Evolutionary conservation across 2,113 vertebrate genomes (phyloP).

Genomic region (Oriolus oriolus): DNA sequence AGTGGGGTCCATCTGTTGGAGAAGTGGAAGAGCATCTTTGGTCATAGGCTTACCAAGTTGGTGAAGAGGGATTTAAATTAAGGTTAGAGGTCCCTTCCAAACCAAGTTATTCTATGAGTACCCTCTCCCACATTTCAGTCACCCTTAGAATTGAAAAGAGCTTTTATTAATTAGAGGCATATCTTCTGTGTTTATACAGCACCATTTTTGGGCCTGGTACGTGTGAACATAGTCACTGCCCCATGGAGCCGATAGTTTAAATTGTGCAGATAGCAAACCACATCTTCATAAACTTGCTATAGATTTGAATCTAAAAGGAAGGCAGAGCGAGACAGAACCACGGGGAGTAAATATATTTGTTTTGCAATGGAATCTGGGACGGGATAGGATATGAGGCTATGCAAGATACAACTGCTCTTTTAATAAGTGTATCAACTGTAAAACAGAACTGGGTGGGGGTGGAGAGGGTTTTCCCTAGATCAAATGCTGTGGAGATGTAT

Average conservation of each 20-base stretch:
- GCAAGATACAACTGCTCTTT: background rate
- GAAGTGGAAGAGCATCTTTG: background rate
- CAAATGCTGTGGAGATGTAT: background rate
- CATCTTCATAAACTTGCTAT: background rate
- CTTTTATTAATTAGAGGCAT: background rate
- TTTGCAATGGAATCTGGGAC: background rate
- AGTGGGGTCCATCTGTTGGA: background rate
- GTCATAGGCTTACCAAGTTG: background rate
- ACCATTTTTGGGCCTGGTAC: background rate
- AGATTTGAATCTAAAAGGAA: background rate
- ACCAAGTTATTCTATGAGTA: background rate
- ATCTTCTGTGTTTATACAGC: background rate
- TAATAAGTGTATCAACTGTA: background rate
- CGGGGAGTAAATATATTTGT: background rate
- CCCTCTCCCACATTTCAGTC: background rate
- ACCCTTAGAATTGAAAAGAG: background rate
- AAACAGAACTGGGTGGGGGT: background rate
- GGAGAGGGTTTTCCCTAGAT: background rate
- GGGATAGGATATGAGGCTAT: background rate
- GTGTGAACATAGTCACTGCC: background rate
- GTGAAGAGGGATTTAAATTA: background rate
- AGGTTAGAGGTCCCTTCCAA: background rate
- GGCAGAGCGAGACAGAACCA: background rate
- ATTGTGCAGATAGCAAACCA: background rate
- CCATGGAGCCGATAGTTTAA: background rate